Percentiles rank a stretch among this genome's conserved stretches.
Evolutionary conservation across 2,888 invertebrate species (phyloP).

Genomic region (Ctena decussata): DNA sequence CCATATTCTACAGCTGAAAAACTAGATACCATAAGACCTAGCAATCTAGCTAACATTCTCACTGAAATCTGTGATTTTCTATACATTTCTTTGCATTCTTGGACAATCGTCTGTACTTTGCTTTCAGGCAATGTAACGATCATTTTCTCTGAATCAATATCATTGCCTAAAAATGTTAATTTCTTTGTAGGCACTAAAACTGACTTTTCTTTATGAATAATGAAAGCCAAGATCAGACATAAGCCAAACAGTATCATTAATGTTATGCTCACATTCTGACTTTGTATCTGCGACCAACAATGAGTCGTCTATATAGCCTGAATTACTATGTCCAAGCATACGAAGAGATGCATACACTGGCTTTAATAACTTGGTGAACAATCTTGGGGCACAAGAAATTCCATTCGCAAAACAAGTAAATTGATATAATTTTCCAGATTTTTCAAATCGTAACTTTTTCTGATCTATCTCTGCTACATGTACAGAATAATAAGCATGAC

Average conservation of each 20-base stretch:
- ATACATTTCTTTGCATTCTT: not conserved
- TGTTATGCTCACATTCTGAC: slow-evolving; percentile 47
- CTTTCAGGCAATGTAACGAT: slow-evolving; percentile 34
- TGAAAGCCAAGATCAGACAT: slow-evolving; percentile 52
- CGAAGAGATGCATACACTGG: slow-evolving; percentile 58
- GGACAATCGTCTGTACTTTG: slow-evolving; percentile 7
- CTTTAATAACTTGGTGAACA: slow-evolving; percentile 64
- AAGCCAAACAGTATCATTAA: slow-evolving; percentile 28
- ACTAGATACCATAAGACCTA: slow-evolving; percentile 11
- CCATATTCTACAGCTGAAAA: slow-evolving; percentile 31
- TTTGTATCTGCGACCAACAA: slow-evolving; percentile 36
- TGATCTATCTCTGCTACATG: slow-evolving; percentile 29
- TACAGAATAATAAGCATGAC: slow-evolving; percentile 65
- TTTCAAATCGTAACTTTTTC: slow-evolving; percentile 45
- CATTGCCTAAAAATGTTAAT: slow-evolving; percentile 49
- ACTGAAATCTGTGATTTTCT: not conserved
- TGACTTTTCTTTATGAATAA: slow-evolving; percentile 50
- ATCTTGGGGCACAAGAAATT: slow-evolving; percentile 44
- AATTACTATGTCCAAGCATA: slow-evolving; percentile 40
- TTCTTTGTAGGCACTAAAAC: slow-evolving; percentile 36
- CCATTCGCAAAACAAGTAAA: slow-evolving; percentile 53
- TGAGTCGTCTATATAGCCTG: slow-evolving; percentile 64
- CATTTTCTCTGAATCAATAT: slow-evolving; percentile 24
- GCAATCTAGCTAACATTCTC: slow-evolving; percentile 9
- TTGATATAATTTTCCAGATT: slow-evolving; percentile 44